A percentile compares a stretch with the other conserved stretches of the same genome.
Conservation (phyloP, 2,797 vertebrate genomes). For the Apogon hyalosoma region DNA sequence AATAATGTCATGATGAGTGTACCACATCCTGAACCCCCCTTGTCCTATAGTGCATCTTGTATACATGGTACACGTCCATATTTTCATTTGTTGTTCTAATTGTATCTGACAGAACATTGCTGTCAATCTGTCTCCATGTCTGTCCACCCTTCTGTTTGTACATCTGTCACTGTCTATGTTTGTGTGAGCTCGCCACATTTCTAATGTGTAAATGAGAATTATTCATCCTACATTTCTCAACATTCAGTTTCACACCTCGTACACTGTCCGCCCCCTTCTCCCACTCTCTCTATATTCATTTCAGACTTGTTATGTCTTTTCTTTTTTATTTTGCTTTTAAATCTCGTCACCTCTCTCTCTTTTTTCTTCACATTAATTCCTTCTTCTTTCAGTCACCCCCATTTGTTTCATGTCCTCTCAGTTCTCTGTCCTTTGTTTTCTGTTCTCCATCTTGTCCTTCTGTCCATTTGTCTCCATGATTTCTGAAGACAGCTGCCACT, state of each 20-base stretch:
- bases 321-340: no score
- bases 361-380: no score
- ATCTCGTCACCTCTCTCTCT: background rate
- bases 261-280: background rate
- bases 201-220: conserved; percentile 23
- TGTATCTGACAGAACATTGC: background rate
- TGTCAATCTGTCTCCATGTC: conserved; percentile 16
- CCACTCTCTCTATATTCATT: background rate
- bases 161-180: background rate
- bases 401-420: background rate
- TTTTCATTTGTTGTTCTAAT: conserved; percentile 4
- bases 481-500: conserved; percentile 50
- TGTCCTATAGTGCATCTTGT: no score
- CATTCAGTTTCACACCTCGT: conserved; percentile 27
- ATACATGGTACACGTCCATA: background rate
- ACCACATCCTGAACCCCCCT: no score
- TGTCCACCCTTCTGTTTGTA: no score
- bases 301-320: background rate
- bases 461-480: background rate
- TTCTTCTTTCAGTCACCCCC: no score
- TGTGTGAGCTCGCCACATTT: background rate
- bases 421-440: background rate
- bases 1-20: no score
- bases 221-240: conserved; percentile 39
- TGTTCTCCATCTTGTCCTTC: conserved; percentile 1